Conservation (phyloP, 2,797 vertebrate species). For the Pogoniulus pusillus region DNA sequence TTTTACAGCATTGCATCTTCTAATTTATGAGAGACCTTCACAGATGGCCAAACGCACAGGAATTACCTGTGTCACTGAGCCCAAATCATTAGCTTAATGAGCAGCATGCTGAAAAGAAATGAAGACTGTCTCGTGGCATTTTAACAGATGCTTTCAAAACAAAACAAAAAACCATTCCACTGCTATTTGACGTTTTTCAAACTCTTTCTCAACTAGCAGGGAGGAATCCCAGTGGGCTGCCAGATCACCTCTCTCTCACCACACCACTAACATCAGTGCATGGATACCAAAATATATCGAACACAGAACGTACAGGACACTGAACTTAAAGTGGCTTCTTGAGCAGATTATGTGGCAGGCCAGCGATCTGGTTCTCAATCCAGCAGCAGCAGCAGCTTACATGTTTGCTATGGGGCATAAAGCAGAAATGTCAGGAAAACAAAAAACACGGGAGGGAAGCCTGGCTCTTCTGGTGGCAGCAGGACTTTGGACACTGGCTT, state of each 20-base stretch:
- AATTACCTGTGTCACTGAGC: not conserved
- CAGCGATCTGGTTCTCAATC: not conserved
- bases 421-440: not conserved
- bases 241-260: not conserved
- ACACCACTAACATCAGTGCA: not conserved
- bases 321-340: not conserved
- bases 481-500: not conserved
- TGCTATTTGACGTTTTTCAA: not conserved
- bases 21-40: slow-evolving; percentile 5
- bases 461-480: not conserved
- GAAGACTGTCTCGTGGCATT: not conserved
- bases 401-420: not conserved
- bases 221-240: not conserved
- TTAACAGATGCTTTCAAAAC: not conserved
- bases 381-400: not conserved
- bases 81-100: not conserved
- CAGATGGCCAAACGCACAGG: not conserved
- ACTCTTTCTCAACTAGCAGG: not conserved
- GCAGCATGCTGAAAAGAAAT: not conserved
- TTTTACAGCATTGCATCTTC: not conserved
- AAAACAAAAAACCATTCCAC: not conserved
- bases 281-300: not conserved
- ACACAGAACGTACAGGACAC: not conserved
- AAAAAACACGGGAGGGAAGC: not conserved
- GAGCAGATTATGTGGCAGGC: not conserved